phyloP scores from a whole-genome alignment of 2,113 vertebrate species.

The Setophaga coronata region DNA sequence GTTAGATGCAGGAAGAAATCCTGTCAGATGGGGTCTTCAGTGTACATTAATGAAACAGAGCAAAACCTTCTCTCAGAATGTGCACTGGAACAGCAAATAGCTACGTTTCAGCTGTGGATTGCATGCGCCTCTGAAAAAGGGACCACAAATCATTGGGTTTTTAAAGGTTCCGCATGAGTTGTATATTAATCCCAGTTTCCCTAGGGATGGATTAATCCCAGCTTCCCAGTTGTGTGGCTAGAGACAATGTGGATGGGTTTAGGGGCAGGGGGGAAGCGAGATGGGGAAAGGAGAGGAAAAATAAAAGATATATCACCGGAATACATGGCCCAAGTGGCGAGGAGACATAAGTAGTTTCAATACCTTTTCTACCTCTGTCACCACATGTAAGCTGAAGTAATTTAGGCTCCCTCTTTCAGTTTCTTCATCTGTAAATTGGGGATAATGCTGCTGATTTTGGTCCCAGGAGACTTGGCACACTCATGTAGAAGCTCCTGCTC shows the following conservation, averaged over 20 bases:
- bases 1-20: neutral
- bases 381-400: neutral
- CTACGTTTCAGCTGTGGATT: slow-evolving; percentile 48
- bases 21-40: slow-evolving; percentile 38
- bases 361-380: slow-evolving; percentile 27
- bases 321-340: neutral
- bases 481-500: neutral
- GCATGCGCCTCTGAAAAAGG: slow-evolving; percentile 31
- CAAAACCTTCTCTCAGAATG: neutral
- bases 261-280: slow-evolving; percentile 8
- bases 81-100: neutral
- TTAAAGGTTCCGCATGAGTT: slow-evolving; percentile 58
- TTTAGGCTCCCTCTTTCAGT: neutral
- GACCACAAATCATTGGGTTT: slow-evolving; percentile 45
- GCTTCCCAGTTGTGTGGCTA: slow-evolving; percentile 48
- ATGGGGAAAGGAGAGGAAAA: slow-evolving; percentile 25
- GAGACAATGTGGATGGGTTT: neutral
- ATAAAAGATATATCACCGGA: slow-evolving; percentile 39
- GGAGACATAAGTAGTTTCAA: neutral
- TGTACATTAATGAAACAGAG: neutral
- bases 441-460: neutral
- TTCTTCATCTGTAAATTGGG: neutral
- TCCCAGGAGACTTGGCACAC: neutral
- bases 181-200: slow-evolving; percentile 58
- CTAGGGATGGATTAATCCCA: slow-evolving; percentile 41